Conservation (phyloP, 1,140 invertebrate species). For the Drosophila truncata region DNA sequence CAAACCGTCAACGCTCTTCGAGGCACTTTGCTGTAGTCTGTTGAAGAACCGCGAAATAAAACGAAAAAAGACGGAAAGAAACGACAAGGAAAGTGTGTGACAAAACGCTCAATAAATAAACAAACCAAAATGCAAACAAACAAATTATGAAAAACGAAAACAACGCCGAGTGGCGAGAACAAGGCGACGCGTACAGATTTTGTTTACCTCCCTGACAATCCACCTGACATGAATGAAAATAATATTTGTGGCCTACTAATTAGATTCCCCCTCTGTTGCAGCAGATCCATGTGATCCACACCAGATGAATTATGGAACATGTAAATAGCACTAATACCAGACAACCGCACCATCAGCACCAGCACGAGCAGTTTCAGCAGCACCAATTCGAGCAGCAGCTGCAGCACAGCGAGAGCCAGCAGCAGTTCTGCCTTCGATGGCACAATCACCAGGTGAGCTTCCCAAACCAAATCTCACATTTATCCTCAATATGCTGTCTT, state of each 20-base stretch:
- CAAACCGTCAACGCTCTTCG: slow-evolving; percentile 56
- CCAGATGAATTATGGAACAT: slow-evolving; percentile 84
- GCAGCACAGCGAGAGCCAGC: slow-evolving; percentile 85
- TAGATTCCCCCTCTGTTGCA: slow-evolving; percentile 43
- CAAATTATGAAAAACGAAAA: slow-evolving; percentile 72
- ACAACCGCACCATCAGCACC: slow-evolving; percentile 64
- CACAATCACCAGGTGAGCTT: slow-evolving; percentile 90
- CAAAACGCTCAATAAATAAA: slow-evolving; percentile 75
- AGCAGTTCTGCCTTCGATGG: slow-evolving; percentile 93
- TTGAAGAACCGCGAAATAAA: slow-evolving; percentile 36
- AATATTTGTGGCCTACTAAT: slow-evolving; percentile 24
- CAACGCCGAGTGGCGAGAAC: slow-evolving; percentile 30
- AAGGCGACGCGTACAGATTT: slow-evolving; percentile 12
- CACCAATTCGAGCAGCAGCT: slow-evolving; percentile 75
- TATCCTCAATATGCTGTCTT: not conserved
- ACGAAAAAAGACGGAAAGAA: slow-evolving; percentile 10
- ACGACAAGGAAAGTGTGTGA: slow-evolving; percentile 60
- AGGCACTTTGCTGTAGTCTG: not conserved
- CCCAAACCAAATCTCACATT: slow-evolving; percentile 6
- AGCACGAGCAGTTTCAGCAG: slow-evolving; percentile 69
- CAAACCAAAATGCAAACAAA: slow-evolving; percentile 65
- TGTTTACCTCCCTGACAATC: slow-evolving; percentile 30
- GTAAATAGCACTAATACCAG: slow-evolving; percentile 74
- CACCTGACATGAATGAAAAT: slow-evolving; percentile 26
- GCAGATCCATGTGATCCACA: slow-evolving; percentile 43